Evolutionary conservation across 2,797 vertebrate genomes (phyloP), one percentile per base, ranked within the genome.

Genomic region (Hoplostethus mediterraneus): DNA sequence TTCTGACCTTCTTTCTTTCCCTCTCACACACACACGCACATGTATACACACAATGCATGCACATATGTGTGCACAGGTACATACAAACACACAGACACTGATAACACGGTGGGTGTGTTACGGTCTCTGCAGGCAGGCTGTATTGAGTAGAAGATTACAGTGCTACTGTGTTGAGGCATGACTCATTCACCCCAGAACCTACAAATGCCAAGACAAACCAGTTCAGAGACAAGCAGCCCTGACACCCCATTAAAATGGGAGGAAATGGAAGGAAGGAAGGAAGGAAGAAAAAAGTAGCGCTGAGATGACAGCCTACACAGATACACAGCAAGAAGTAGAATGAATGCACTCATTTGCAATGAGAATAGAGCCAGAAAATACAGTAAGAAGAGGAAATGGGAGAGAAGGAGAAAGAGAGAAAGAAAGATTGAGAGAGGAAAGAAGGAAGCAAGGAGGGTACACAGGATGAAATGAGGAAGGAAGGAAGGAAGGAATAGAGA

Each of bases 181-280:
- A 90, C 77, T 91, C 86, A 90, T 84, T 91, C 77, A 84, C 61
- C 72, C 71, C 48, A 49, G 68, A 82, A 80, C 68, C 52, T 75
- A 71, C 53, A 83, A 61, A 70, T 40, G 61, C 71, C 55, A 42
- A 33, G 14, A 61, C 4, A 33, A 88, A 61, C 31, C 77, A 68
- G 44, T 25, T 12, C 48, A 47, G 25, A 71, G 45, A 60, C 11
- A 3, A 67, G 47, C n/a, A 49, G n/a, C 13, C 13, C 14, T 13
- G 44, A 31, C 33, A 17, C 64, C 28, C 47, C 9, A n/a, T 69
- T 55, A 64, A 57, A 73, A 76, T 30, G 21, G 38, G 42, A 54
- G 28, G 14, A 60, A 69, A 72, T 0, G 38, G 38, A 10, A 21
- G 51, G 57, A 62, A 59, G 21, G 42, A 64, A 77, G 8, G 38